Evolutionary conservation across 92 coral and sea anemone species (phyloP).

Genomic region (Zoanthus sociatus): DNA sequence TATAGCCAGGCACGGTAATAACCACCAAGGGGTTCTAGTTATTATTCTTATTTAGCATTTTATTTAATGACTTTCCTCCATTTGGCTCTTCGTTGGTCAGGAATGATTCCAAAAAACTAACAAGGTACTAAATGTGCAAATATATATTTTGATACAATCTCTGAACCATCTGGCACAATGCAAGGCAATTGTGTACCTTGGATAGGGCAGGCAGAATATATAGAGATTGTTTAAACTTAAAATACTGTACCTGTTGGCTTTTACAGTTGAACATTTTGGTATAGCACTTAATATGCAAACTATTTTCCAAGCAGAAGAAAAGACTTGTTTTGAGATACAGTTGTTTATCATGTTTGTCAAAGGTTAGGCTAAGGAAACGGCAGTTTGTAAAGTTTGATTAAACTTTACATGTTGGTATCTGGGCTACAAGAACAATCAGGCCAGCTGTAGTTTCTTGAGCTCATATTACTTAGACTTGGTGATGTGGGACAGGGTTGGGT

Average conservation of each 20-base stretch:
- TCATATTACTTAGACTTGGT: slow-evolving; percentile 40
- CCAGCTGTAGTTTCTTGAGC: slow-evolving; percentile 38
- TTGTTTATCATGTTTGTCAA: slow-evolving; percentile 39
- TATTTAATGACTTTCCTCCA: too few relatives aligned
- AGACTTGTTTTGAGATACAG: slow-evolving; percentile 24
- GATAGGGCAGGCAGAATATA: too few relatives aligned
- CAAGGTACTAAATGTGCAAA: too few relatives aligned
- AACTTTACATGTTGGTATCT: slow-evolving; percentile 46
- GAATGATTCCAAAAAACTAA: too few relatives aligned
- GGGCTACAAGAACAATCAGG: slow-evolving; percentile 66
- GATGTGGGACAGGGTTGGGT: slow-evolving; percentile 31
- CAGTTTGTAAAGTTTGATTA: slow-evolving; percentile 13
- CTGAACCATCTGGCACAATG: too few relatives aligned
- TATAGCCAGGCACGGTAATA: too few relatives aligned
- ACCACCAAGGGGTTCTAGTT: too few relatives aligned
- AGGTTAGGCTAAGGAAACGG: slow-evolving; percentile 39
- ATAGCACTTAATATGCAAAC: slow-evolving; percentile 1
- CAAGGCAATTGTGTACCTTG: too few relatives aligned
- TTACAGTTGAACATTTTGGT: not conserved
- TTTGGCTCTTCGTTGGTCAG: too few relatives aligned
- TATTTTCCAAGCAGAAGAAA: slow-evolving; percentile 48
- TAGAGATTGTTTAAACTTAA: too few relatives aligned
- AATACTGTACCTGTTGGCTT: not conserved
- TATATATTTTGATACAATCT: too few relatives aligned
- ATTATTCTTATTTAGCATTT: too few relatives aligned